Evolutionary conservation across 2,797 vertebrate species (phyloP).

Genomic region (Falco peregrinus): DNA sequence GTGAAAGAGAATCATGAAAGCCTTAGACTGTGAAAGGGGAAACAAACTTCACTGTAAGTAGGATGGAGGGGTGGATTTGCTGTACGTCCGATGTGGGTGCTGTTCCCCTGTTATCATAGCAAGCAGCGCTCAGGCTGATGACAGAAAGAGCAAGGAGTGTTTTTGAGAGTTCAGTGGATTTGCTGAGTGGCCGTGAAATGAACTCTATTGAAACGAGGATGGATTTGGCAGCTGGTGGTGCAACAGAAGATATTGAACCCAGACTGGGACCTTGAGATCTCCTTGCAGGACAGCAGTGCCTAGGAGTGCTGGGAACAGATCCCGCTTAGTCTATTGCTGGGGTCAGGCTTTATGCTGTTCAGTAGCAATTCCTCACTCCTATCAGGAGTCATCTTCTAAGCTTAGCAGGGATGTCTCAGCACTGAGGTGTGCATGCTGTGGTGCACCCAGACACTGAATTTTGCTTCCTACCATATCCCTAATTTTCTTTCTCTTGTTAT

Average conservation of each 20-base stretch:
- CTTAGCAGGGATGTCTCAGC: neutral
- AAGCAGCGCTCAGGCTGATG: neutral
- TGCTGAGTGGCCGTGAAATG: neutral
- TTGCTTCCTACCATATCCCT: neutral
- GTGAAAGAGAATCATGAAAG: neutral
- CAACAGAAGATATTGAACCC: neutral
- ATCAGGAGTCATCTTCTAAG: neutral
- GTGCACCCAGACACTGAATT: neutral
- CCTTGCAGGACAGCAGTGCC: neutral
- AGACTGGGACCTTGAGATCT: neutral
- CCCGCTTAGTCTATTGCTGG: neutral
- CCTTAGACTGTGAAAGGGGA: neutral
- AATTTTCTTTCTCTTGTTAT: neutral
- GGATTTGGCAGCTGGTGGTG: slow-evolving; percentile 1
- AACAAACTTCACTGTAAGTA: neutral
- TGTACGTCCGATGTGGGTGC: neutral
- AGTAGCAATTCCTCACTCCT: neutral
- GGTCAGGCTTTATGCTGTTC: neutral
- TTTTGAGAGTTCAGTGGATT: neutral
- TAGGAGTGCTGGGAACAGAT: neutral
- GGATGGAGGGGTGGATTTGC: neutral
- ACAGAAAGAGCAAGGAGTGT: neutral
- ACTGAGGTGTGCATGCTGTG: neutral
- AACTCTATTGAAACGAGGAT: neutral
- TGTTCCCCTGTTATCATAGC: neutral